phyloP scores from a whole-genome alignment of 2,888 invertebrate species.

The Gasteruption jaculator region DNA sequence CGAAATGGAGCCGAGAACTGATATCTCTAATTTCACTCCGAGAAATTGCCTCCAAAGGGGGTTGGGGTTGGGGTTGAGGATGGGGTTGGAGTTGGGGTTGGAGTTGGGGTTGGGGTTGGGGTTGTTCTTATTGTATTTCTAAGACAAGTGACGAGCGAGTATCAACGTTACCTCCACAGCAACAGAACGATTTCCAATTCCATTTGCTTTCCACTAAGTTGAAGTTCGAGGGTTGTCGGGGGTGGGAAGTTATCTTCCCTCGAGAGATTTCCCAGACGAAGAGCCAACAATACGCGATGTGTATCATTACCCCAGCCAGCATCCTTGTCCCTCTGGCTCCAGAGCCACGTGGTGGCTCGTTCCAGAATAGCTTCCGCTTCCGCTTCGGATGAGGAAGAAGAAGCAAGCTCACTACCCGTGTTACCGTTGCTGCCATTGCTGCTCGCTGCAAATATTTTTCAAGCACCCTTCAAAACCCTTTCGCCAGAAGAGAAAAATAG shows the following conservation, averaged over 20 bases:
- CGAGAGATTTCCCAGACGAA: slow-evolving; percentile 65
- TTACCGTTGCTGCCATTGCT: slow-evolving; percentile 14
- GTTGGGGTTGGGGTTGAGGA: too few relatives aligned
- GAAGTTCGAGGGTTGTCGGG: slow-evolving; percentile 64
- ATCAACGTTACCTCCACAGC: slow-evolving; percentile 76
- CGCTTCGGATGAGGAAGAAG: slow-evolving; percentile 18
- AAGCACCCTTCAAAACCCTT: too few relatives aligned
- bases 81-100: too few relatives aligned
- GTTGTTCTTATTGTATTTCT: too few relatives aligned
- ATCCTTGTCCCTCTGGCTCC: slow-evolving; percentile 68
- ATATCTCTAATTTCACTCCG: too few relatives aligned
- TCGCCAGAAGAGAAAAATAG: too few relatives aligned
- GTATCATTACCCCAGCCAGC: slow-evolving; percentile 85
- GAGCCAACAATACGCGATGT: slow-evolving; percentile 74
- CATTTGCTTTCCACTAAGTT: slow-evolving; percentile 80
- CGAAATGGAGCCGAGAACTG: too few relatives aligned
- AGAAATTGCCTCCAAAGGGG: too few relatives aligned
- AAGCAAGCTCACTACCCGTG: too few relatives aligned
- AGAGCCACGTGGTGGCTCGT: slow-evolving; percentile 69
- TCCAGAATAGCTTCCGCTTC: slow-evolving; percentile 58
- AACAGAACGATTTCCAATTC: slow-evolving; percentile 80
- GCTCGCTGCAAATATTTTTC: slow-evolving; percentile 8
- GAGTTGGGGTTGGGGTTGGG: too few relatives aligned
- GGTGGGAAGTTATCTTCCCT: slow-evolving; percentile 57
- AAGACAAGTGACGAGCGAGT: too few relatives aligned